Evolutionary conservation across 2,113 vertebrate species (phyloP), one percentile per base, ranked within the genome.

Genomic region (Hippocampus zosterae): DNA sequence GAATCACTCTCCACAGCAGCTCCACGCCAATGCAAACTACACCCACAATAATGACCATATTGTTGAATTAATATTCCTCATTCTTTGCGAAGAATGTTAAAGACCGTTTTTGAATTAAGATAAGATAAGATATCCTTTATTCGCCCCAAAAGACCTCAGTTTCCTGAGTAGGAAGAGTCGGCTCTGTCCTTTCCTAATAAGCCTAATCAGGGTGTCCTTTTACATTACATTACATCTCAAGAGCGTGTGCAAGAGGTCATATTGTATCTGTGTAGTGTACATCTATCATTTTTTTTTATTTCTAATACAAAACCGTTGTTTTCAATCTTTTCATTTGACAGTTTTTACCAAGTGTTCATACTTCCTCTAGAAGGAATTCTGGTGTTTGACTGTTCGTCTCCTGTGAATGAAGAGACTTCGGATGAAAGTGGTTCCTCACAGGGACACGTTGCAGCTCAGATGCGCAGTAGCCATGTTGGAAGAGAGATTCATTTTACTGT

Each of bases 321-420:
- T 40, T 50, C 57, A 12, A 76, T 12, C 62, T 72, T 27, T 76
- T 70, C 3, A 2, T 72, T 62, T 73, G 18, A 23, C 84, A 98
- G 97, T 84, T 82, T 93, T n/a, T 98, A 96, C 87, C 95, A 99
- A 86, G 93, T 97, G 76, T 91, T 96, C 68, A 96, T 97, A 69
- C 81, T 96, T 79, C 94, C 94, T 19, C 62, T 93, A 42, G 87
- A 86, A 50, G 87, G 86, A 8, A 83, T 91, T 29, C 86, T 89
- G 81, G 87, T 88, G 50, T 98, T 98, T 79, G 80, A 91, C 73
- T 99, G 96, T 82, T 89, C 91, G 42, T 93, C 91, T 29, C 88
- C 92, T 75, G 74, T 72, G 37, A 69, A 71, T 56, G 44, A 82
- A 27, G 82, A 84, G 55, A 90, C 91, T 77, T 92, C 92, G 29